These are phyloP conservation scores for Mactromeris polynyma DNA, from an alignment of 2,888 invertebrate genomes.

Conservation along the genomic window DNA sequence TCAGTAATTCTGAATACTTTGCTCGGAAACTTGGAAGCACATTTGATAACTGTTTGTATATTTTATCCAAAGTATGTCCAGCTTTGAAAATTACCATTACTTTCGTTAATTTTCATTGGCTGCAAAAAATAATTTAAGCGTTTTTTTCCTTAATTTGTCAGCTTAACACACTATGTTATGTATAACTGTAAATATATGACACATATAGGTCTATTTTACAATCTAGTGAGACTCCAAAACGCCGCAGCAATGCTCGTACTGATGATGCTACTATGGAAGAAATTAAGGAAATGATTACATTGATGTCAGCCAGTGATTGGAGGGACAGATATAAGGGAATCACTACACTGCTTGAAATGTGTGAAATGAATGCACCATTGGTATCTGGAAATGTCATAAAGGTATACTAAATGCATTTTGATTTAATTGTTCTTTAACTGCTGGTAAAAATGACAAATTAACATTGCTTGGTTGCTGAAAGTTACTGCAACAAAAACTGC, in stretches of 20 bases:
- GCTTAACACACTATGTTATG: too few relatives aligned
- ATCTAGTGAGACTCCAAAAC: slow-evolving; percentile 67
- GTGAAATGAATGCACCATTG: slow-evolving; percentile 79
- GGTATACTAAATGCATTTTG: slow-evolving; percentile 75
- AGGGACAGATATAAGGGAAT: slow-evolving; percentile 85
- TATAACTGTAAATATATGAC: too few relatives aligned
- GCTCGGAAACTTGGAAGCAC: too few relatives aligned
- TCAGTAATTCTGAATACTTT: background rate
- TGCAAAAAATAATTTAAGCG: too few relatives aligned
- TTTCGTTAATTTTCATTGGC: too few relatives aligned
- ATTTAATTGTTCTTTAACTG: too few relatives aligned
- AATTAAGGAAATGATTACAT: slow-evolving; percentile 79
- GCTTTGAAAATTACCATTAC: background rate
- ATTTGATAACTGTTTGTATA: background rate
- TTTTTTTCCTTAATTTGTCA: background rate
- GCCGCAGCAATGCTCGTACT: slow-evolving; percentile 69
- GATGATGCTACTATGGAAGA: slow-evolving; percentile 83
- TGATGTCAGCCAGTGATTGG: slow-evolving; percentile 85
- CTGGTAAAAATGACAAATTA: too few relatives aligned
- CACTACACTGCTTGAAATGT: slow-evolving; percentile 82
- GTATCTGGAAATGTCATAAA: slow-evolving; percentile 84
- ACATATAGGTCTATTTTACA: background rate
- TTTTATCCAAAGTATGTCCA: background rate
- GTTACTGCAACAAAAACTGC: too few relatives aligned
- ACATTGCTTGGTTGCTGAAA: too few relatives aligned